Percentiles rank a stretch among this genome's conserved stretches.
These are phyloP conservation scores for Hydrochoerus hydrochaeris DNA, from an alignment of 2,113 vertebrate genomes.

Conservation along the genomic window DNA sequence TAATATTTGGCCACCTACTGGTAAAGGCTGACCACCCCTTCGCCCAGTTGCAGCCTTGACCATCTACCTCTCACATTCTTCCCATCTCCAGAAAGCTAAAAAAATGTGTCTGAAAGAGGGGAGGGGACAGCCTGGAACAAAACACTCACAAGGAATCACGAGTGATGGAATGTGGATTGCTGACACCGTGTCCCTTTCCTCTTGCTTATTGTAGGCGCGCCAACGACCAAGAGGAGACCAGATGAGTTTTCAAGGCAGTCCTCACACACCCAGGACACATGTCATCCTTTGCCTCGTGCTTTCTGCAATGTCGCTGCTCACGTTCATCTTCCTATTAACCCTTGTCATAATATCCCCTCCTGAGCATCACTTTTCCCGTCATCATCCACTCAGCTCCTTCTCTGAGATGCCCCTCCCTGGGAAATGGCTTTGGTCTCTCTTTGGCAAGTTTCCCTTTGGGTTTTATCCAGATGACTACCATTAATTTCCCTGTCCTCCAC, in stretches of 20 bases:
- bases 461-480: background rate
- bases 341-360: constrained; percentile 52
- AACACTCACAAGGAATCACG: background rate
- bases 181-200: constrained; percentile 78
- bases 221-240: constrained; percentile 79
- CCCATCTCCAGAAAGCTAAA: background rate
- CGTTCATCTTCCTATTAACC: constrained; percentile 65
- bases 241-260: constrained; percentile 80
- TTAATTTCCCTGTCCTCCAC: constrained; percentile 4
- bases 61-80: background rate
- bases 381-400: constrained; percentile 28
- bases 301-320: constrained; percentile 72
- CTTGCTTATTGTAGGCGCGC: constrained; percentile 78
- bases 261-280: constrained; percentile 74
- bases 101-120: background rate
- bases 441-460: constrained; percentile 15
- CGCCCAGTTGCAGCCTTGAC: background rate
- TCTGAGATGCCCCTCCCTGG: background rate
- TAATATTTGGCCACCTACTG: background rate
- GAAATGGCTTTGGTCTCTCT: constrained; percentile 17
- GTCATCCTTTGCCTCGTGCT: constrained; percentile 74
- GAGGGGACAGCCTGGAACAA: background rate
- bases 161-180: constrained; percentile 27
- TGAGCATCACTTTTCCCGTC: constrained; percentile 39
- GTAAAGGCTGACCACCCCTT: constrained; percentile 3